Conservation (phyloP, 2,113 vertebrate species). For the Mandrillus leucophaeus region DNA sequence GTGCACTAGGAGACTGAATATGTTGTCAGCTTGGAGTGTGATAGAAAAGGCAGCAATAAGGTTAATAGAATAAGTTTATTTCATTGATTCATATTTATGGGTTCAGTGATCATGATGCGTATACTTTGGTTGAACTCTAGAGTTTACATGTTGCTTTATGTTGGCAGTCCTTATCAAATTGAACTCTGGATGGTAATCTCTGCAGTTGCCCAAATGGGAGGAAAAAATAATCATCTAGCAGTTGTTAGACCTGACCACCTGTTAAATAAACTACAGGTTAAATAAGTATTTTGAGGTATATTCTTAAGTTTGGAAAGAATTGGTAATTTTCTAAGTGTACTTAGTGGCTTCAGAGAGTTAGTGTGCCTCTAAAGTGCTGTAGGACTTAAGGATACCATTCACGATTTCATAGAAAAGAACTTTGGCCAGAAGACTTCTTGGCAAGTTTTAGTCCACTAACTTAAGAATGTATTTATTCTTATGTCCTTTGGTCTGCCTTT, state of each 20-base stretch:
- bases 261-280: constrained; percentile 27
- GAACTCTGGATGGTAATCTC: constrained; percentile 23
- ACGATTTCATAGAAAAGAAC: background rate
- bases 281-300: constrained; percentile 39
- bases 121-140: constrained; percentile 32
- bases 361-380: background rate
- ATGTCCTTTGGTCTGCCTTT: constrained; percentile 38
- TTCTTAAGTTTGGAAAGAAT: constrained; percentile 37
- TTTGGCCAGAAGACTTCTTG: constrained; percentile 57
- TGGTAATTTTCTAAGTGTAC: background rate
- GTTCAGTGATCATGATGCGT: background rate
- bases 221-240: background rate
- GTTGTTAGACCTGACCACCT: background rate
- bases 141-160: constrained; percentile 5
- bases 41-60: background rate
- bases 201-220: constrained; percentile 14
- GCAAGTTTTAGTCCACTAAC: constrained; percentile 54
- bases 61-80: constrained; percentile 14
- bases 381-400: background rate
- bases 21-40: constrained; percentile 1
- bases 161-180: constrained; percentile 24
- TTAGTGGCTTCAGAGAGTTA: constrained; percentile 43
- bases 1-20: background rate
- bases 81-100: constrained; percentile 1
- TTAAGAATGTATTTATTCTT: constrained; percentile 59